Conservation (phyloP, 1,140 invertebrate species). For the Bacillus rossius region DNA sequence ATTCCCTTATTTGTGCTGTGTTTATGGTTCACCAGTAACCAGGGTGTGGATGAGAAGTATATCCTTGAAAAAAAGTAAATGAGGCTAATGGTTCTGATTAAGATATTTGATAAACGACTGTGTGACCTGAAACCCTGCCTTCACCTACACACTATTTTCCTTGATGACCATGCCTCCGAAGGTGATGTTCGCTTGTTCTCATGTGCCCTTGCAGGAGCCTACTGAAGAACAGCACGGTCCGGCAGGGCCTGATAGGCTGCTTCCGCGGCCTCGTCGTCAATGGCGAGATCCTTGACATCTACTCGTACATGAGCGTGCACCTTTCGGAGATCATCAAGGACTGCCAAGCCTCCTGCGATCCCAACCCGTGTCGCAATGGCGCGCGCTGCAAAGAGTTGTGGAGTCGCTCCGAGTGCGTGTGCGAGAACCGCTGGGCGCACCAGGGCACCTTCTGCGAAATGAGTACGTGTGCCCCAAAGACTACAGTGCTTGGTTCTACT, state of each 20-base stretch:
- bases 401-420: conserved; percentile 87
- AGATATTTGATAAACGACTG: no score
- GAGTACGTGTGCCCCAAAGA: conserved; percentile 71
- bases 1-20: no score
- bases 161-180: no score
- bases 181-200: no score
- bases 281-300: conserved; percentile 83
- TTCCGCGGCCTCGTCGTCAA: conserved; percentile 89
- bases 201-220: conserved; percentile 72
- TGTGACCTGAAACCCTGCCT: no score
- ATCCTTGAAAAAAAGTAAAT: no score
- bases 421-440: conserved; percentile 87
- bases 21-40: no score
- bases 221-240: conserved; percentile 65
- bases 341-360: conserved; percentile 89
- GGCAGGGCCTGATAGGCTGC: conserved; percentile 87
- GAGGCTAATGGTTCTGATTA: no score
- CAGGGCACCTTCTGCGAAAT: conserved; percentile 82
- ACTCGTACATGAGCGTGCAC: conserved; percentile 90
- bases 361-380: conserved; percentile 88
- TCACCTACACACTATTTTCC: no score
- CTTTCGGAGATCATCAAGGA: conserved; percentile 85
- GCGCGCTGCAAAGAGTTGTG: conserved; percentile 87
- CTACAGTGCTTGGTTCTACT: neutral
- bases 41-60: no score